Evolutionary conservation across 2,888 invertebrate species (phyloP), one percentile per base, ranked within the genome.

Genomic region (Desoria tigrina): DNA sequence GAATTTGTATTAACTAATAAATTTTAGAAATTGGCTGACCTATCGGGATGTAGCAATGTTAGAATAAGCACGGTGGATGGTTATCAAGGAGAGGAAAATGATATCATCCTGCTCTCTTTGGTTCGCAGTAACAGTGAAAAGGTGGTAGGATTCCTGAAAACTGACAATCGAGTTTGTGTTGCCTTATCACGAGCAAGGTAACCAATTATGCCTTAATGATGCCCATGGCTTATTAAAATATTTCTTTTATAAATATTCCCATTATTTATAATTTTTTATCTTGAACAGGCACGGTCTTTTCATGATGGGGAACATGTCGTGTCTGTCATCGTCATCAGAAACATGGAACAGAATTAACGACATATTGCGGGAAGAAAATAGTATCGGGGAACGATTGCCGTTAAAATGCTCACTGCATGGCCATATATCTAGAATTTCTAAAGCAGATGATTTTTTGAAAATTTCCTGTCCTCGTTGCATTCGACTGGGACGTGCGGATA

Each of bases 21-120:
- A n/a, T n/a, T n/a, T n/a, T 16, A 45, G 45, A 45, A 18, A 18
- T 45, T 18, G 16, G 21, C n/a, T 18, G 45, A 4, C n/a, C n/a
- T 16, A 16, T 16, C 45, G 4, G 63, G 79, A 1, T 79, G 86
- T 2, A 76, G 79, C 24, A 82, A 84, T 50, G 83, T 89, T 9
- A 82, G 83, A 70, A 84, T 89, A 24, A 84, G 86, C 0, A 86
- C 86, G 0, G 86, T 90, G 2, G 91, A 91, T 78, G 90, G 88
- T 78, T 92, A 85, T 77, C 91, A 91, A 81, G 90, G 91, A 0
- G 87, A 90, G 77, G 90, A 90, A 81, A 87, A 85, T 77, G 86
- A 86, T 78, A 89, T 92, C 77, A 86, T 91, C 56, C 82, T 92
- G 73, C 79, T 92, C 68, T 90, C 91, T 0, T 79, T 92, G 16